Evolutionary conservation across 2,797 vertebrate genomes (phyloP), one percentile per base, ranked within the genome.

Genomic region (Moxostoma hubbsi): DNA sequence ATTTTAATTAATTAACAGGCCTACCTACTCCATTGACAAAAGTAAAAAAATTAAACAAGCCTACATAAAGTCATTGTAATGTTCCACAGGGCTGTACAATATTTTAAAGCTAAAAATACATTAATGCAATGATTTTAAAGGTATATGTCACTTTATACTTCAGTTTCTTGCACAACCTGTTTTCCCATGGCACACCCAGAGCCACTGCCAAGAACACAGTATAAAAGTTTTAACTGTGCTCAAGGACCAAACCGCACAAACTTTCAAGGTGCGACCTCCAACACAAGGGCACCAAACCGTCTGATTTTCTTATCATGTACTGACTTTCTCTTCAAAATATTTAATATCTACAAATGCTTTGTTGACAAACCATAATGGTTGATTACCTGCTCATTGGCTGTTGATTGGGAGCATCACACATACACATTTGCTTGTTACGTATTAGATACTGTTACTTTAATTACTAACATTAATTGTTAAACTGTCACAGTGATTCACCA

Each of bases 241-340:
- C 79, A 78, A 80, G 83, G 84, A 12, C 55, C 43, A 13, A 2
- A 57, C 18, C 24, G 67, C 51, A 10, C 66, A 79, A 58, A 6
- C 18, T 68, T 83, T 75, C 62, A 84, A 65, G 57, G 47, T 58
- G 57, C 11, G 59, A 47, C 84, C 86, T 87, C 66, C 82, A 84
- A 51, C 43, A 79, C 73, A 84, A 85, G 82, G 82, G 54, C 66
- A 78, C 13, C 36, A 54, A 67, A 63, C 46, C 7, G 49, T 15
- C 54, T 10, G 10, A 12, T 73, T 68, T 64, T 62, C 76, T 69
- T 71, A 54, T 12, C 4, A 13, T 51, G 61, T 15, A 70, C 55
- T 47, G 46, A 11, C 43, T 68, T 16, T 12, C 11, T 51, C 36
- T 36, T 36, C 36, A 36, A 11, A 7, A 45, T 64, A 7, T n/a